phyloP scores from a whole-genome alignment of 2,113 vertebrate species.

The Epinephelus moara region DNA sequence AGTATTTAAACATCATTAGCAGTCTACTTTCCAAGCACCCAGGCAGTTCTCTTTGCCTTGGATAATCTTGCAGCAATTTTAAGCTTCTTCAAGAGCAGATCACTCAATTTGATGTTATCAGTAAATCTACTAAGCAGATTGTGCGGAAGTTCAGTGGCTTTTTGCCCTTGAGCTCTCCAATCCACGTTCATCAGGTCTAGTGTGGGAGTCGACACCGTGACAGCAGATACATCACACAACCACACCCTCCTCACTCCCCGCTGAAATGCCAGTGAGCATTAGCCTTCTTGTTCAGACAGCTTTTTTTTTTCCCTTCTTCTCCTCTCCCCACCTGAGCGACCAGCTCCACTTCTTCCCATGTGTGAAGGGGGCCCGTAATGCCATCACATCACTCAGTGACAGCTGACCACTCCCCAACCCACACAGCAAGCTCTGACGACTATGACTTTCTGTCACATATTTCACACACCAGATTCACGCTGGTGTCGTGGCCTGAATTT shows the following conservation, averaged over 20 bases:
- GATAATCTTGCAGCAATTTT: constrained; percentile 61
- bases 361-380: constrained; percentile 65
- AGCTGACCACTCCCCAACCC: constrained; percentile 69
- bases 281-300: constrained; percentile 48
- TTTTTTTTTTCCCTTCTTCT: background rate
- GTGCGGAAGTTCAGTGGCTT: constrained; percentile 48
- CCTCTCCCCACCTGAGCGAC: constrained; percentile 57
- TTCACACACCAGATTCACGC: constrained; percentile 40
- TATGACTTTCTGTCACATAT: constrained; percentile 50
- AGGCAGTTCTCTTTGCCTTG: constrained; percentile 28
- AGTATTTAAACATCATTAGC: constrained; percentile 20
- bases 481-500: constrained; percentile 11
- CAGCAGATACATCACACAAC: constrained; percentile 67
- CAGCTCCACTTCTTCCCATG: constrained; percentile 50
- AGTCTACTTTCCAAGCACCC: background rate
- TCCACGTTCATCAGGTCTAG: constrained; percentile 51
- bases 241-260: constrained; percentile 53
- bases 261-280: constrained; percentile 67
- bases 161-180: constrained; percentile 65
- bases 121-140: constrained; percentile 73
- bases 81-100: constrained; percentile 65
- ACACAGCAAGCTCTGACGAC: constrained; percentile 52
- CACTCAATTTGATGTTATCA: constrained; percentile 60
- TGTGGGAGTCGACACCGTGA: constrained; percentile 57
- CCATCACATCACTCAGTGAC: constrained; percentile 73